Percentiles rank a stretch among this genome's conserved stretches.
Evolutionary conservation across 2,888 invertebrate genomes (phyloP).

Genomic region (Azorinus chamasolen): DNA sequence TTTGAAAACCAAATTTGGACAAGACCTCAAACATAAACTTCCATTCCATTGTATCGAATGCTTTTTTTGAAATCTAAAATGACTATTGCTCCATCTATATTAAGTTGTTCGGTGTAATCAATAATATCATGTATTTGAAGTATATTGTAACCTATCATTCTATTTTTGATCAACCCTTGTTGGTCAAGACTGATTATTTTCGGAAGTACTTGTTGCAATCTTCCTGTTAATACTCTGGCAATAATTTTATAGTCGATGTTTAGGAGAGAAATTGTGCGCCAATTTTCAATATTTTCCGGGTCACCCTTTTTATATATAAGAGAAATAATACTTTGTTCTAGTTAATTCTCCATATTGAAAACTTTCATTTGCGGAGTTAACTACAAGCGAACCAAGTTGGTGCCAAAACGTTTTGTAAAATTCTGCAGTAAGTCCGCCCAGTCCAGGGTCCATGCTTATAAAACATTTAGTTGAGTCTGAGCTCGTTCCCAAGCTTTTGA

Average conservation of each 20-base stretch:
- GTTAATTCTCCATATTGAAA: no score
- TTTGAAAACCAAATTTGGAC: conserved; percentile 8
- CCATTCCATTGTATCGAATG: conserved; percentile 17
- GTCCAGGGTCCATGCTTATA: no score
- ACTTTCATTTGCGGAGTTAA: no score
- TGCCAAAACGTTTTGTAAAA: background rate
- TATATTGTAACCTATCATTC: conserved; percentile 24
- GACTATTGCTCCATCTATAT: conserved; percentile 19
- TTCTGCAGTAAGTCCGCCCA: background rate
- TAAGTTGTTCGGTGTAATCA: conserved; percentile 22
- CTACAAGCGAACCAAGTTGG: no score
- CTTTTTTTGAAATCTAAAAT: conserved; percentile 22
- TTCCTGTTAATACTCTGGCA: conserved; percentile 24
- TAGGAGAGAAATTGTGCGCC: conserved; percentile 33
- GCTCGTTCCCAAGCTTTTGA: no score
- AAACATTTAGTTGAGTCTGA: no score
- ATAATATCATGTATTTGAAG: conserved; percentile 31
- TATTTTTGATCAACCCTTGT: conserved; percentile 18
- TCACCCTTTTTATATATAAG: conserved; percentile 3
- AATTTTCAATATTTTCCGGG: conserved; percentile 10
- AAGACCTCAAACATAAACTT: conserved; percentile 1
- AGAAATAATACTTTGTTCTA: no score
- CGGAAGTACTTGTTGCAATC: conserved; percentile 18
- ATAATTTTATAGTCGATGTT: conserved; percentile 29
- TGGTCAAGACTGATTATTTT: conserved; percentile 30